These are phyloP conservation scores for Vanacampus margaritifer DNA, from an alignment of 2,113 vertebrate genomes.

Conservation along the genomic window DNA sequence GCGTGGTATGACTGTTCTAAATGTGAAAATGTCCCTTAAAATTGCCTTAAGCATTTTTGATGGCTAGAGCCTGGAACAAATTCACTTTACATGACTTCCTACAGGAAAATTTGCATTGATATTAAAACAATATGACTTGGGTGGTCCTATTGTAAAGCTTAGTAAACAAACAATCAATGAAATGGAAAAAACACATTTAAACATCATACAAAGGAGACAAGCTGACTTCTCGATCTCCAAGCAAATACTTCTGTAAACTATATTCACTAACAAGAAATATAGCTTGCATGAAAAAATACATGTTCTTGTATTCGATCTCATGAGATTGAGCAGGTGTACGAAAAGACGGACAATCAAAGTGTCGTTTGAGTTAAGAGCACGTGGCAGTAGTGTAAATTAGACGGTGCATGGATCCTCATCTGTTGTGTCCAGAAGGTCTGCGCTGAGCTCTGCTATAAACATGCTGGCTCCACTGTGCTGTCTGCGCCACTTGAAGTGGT, in stretches of 20 bases:
- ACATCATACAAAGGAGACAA: neutral
- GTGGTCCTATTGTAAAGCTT: too few species aligned
- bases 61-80: too few species aligned
- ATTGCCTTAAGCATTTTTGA: too few species aligned
- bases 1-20: too few species aligned
- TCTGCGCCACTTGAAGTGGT: conserved; percentile 55
- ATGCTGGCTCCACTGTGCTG: conserved; percentile 49
- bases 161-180: too few species aligned
- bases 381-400: conserved; percentile 34
- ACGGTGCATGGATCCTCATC: conserved; percentile 32
- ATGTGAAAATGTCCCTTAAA: too few species aligned
- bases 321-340: neutral
- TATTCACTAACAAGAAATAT: neutral
- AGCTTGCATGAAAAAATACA: neutral
- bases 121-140: too few species aligned
- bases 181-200: too few species aligned
- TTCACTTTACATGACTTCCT: too few species aligned
- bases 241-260: neutral
- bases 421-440: conserved; percentile 42
- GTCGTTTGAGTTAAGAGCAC: conserved; percentile 5
- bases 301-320: neutral
- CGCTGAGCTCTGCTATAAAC: conserved; percentile 53
- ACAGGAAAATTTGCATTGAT: too few species aligned
- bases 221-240: neutral
- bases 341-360: neutral